Evolutionary conservation across 2,888 invertebrate genomes (phyloP).

Genomic region (Macaria notata): DNA sequence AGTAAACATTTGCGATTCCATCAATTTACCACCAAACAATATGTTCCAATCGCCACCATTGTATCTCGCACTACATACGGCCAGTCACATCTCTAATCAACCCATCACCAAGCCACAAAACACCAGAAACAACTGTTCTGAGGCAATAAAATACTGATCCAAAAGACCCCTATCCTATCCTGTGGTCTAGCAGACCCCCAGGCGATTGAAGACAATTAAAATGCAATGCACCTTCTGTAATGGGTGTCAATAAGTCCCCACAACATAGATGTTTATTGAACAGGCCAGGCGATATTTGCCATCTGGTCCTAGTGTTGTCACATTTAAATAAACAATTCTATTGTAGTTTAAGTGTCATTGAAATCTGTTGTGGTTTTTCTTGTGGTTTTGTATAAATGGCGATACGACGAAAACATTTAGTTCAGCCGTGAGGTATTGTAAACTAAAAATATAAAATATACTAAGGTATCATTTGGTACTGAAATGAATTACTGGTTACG

Average conservation of each 20-base stretch:
- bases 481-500: no score
- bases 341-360: no score
- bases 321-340: not conserved
- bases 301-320: slow-evolving; percentile 29
- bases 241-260: slow-evolving; percentile 44
- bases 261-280: slow-evolving; percentile 18
- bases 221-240: slow-evolving; percentile 48
- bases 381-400: no score
- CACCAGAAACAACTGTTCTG: slow-evolving; percentile 54
- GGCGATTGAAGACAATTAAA: slow-evolving; percentile 38
- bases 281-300: slow-evolving; percentile 14
- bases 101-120: slow-evolving; percentile 49
- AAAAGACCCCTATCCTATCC: slow-evolving; percentile 8
- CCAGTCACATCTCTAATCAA: slow-evolving; percentile 4
- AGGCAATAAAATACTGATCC: slow-evolving; percentile 32
- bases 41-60: slow-evolving; percentile 10
- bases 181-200: slow-evolving; percentile 11
- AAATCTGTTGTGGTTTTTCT: no score
- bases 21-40: slow-evolving; percentile 6
- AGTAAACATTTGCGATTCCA: slow-evolving; percentile 2
- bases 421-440: no score
- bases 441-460: no score
- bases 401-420: no score
- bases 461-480: no score
- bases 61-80: not conserved